phyloP scores from a whole-genome alignment of 1,140 invertebrate genomes.

The Latrodectus geometricus region DNA sequence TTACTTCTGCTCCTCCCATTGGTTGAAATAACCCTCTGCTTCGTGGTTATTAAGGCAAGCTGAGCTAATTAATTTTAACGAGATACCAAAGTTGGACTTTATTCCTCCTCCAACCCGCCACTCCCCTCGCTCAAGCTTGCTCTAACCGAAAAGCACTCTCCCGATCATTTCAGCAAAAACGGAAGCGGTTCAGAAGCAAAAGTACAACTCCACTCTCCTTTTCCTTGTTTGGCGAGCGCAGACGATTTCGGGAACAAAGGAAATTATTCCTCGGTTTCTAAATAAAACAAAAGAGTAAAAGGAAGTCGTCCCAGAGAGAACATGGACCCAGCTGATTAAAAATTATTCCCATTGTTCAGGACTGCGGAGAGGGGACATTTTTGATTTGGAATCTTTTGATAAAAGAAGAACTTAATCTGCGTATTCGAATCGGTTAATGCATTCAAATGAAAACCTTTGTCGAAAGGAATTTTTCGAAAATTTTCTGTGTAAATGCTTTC shows the following conservation, averaged over 20 bases:
- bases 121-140: neutral
- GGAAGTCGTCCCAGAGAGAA: neutral
- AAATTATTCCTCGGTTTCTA: constrained; percentile 61
- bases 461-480: neutral
- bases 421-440: neutral
- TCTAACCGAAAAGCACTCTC: neutral
- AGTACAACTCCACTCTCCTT: neutral
- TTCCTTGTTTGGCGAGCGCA: constrained; percentile 52
- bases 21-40: constrained; percentile 29
- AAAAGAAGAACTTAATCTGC: neutral
- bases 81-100: constrained; percentile 28
- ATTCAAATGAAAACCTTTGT: neutral
- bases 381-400: neutral
- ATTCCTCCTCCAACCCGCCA: neutral
- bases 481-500: neutral
- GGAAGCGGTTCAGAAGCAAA: constrained; percentile 19
- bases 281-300: constrained; percentile 57
- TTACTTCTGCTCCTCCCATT: constrained; percentile 1
- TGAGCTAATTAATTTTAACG: constrained; percentile 61
- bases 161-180: constrained; percentile 37
- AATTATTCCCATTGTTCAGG: constrained; percentile 37
- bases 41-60: constrained; percentile 45
- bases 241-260: constrained; percentile 46
- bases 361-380: neutral
- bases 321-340: constrained; percentile 12